Evolutionary conservation across 2,797 vertebrate species (phyloP).

Genomic region (Megalops cyprinoides): DNA sequence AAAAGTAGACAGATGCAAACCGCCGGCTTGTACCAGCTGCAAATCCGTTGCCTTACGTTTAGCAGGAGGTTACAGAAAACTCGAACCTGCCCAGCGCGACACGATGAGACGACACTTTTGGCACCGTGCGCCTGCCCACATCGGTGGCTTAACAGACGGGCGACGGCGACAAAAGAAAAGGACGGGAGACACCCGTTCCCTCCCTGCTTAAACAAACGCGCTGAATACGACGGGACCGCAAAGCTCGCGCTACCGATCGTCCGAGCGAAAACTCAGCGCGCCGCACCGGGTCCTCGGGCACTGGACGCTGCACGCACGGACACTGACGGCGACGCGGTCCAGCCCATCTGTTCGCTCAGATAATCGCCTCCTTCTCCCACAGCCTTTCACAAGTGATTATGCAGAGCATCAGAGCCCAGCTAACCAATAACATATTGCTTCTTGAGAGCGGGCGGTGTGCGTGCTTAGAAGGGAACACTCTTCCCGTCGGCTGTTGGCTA

Average conservation of each 20-base stretch:
- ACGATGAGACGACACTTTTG: no score
- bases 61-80: no score
- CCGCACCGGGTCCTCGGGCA: conserved; percentile 52
- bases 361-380: conserved; percentile 86
- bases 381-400: conserved; percentile 84
- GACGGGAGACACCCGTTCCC: no score
- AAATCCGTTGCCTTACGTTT: no score
- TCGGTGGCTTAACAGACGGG: conserved; percentile 32
- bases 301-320: conserved; percentile 57
- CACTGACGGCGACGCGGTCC: conserved; percentile 77
- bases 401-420: conserved; percentile 78
- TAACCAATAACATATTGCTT: conserved; percentile 75
- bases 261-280: conserved; percentile 26
- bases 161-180: no score
- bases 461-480: conserved; percentile 71
- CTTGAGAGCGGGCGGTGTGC: no score
- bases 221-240: neutral
- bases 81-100: no score
- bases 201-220: conserved; percentile 13
- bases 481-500: no score
- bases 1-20: neutral
- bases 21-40: no score
- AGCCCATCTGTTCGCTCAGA: conserved; percentile 86
- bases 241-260: conserved; percentile 24
- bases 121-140: conserved; percentile 46